phyloP scores from a whole-genome alignment of 2,113 vertebrate species.

The Malurus melanocephalus region DNA sequence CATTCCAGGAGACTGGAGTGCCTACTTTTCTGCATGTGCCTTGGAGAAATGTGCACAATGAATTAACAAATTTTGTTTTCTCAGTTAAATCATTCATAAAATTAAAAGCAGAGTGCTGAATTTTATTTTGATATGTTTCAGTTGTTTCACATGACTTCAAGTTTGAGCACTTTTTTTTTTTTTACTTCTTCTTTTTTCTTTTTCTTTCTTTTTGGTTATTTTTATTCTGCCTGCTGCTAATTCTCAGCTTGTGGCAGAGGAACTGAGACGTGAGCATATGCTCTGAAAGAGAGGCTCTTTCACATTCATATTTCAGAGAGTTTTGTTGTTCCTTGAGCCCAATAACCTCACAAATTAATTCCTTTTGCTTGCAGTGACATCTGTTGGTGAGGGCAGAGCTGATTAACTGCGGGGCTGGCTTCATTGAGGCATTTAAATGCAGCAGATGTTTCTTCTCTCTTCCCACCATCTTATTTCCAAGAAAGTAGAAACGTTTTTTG shows the following conservation, averaged over 20 bases:
- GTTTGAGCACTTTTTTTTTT: neutral
- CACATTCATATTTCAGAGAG: neutral
- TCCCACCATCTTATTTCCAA: neutral
- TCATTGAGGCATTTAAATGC: neutral
- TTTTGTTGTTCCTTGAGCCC: neutral
- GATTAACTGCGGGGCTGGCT: neutral
- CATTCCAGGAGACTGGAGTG: neutral
- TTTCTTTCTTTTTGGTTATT: neutral
- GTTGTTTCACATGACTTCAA: slow-evolving; percentile 17
- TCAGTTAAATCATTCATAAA: slow-evolving; percentile 46
- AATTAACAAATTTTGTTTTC: slow-evolving; percentile 35
- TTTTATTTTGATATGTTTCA: slow-evolving; percentile 3
- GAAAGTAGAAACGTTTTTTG: neutral
- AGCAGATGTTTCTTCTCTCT: slow-evolving; percentile 22
- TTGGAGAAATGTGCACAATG: neutral
- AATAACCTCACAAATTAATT: slow-evolving; percentile 27
- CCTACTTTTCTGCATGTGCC: neutral
- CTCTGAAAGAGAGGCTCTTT: slow-evolving; percentile 9
- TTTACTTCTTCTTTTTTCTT: neutral
- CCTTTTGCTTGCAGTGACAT: slow-evolving; percentile 50
- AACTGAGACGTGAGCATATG: slow-evolving; percentile 36
- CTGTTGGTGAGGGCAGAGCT: slow-evolving; percentile 40
- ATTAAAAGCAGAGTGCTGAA: neutral
- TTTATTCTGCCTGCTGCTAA: slow-evolving; percentile 48
- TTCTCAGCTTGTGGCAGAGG: slow-evolving; percentile 40